A percentile compares a stretch with the other conserved stretches of the same genome.
Evolutionary conservation across 2,113 vertebrate genomes (phyloP).

Genomic region (Collichthys lucidus): DNA sequence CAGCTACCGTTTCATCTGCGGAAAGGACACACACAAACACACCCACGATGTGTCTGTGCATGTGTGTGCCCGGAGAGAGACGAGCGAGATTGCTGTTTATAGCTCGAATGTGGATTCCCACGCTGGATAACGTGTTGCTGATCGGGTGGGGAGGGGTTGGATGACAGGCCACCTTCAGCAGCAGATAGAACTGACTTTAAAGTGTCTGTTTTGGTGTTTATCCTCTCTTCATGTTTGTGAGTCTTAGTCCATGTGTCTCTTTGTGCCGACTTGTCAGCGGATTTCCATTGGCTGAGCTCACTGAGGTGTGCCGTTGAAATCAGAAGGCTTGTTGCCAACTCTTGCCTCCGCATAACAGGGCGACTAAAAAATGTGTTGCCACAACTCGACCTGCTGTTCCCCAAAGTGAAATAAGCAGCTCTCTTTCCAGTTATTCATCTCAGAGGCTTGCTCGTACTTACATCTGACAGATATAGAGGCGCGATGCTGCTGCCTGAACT

Average conservation of each 20-base stretch:
- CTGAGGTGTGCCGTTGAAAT: neutral
- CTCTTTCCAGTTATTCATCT: neutral
- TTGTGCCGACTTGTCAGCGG: slow-evolving; percentile 26
- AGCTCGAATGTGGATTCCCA: slow-evolving; percentile 49
- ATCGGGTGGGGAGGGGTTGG: neutral
- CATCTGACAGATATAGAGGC: slow-evolving; percentile 4
- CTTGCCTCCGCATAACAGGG: slow-evolving; percentile 7
- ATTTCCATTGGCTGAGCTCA: neutral
- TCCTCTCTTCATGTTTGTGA: neutral
- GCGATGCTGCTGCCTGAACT: neutral
- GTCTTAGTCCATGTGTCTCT: slow-evolving; percentile 5
- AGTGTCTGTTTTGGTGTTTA: slow-evolving; percentile 25
- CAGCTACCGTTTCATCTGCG: slow-evolving; percentile 7
- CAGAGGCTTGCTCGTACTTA: neutral
- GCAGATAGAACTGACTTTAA: neutral
- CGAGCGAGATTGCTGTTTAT: slow-evolving; percentile 34
- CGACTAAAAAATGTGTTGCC: slow-evolving; percentile 23
- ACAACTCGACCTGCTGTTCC: neutral
- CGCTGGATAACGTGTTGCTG: slow-evolving; percentile 11
- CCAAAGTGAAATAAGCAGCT: neutral
- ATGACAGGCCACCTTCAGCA: neutral
- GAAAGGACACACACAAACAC: slow-evolving; percentile 47
- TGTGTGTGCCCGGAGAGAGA: slow-evolving; percentile 22
- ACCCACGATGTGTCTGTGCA: slow-evolving; percentile 30
- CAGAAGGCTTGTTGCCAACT: neutral